phyloP scores from a whole-genome alignment of 2,888 invertebrate genomes.

The Drosophila barbarae region DNA sequence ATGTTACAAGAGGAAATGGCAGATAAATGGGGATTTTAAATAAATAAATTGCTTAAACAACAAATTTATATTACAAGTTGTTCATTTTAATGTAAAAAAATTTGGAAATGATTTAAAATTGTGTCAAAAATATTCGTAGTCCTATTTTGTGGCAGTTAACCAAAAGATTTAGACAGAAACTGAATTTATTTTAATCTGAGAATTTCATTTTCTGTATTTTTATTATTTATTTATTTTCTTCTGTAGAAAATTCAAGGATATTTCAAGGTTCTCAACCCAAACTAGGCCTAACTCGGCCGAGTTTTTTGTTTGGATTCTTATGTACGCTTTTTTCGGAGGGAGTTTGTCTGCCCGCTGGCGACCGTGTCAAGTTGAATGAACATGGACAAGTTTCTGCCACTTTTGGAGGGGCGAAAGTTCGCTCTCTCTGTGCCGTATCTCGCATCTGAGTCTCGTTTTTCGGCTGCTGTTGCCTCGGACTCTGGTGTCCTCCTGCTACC shows the following conservation, averaged over 20 bases:
- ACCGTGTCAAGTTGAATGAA: slow-evolving; percentile 63
- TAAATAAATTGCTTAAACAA: too few relatives aligned
- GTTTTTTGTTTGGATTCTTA: slow-evolving; percentile 11
- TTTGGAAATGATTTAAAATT: too few relatives aligned
- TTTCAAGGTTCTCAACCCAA: slow-evolving; percentile 8
- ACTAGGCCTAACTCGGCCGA: slow-evolving; percentile 1
- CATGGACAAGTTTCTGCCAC: slow-evolving; percentile 66
- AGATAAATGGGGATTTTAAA: too few relatives aligned
- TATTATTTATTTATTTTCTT: too few relatives aligned
- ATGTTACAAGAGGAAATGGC: too few relatives aligned
- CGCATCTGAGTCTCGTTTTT: slow-evolving; percentile 32
- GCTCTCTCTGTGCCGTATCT: slow-evolving; percentile 50
- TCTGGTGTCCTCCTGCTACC: background rate
- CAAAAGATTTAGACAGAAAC: too few relatives aligned
- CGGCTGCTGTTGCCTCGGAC: slow-evolving; percentile 14
- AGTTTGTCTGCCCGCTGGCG: slow-evolving; percentile 42
- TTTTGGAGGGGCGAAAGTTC: slow-evolving; percentile 41
- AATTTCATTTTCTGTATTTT: background rate
- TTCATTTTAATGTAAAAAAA: too few relatives aligned
- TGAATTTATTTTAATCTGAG: background rate
- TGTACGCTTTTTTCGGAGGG: slow-evolving; percentile 9
- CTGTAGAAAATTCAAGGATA: background rate
- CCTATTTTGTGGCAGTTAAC: too few relatives aligned
- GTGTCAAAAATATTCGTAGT: too few relatives aligned
- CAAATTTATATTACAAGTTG: too few relatives aligned